These are phyloP conservation scores for Felis catus DNA, from an alignment of 2,113 vertebrate genomes.

Conservation along the genomic window F.catus_Fca126_mat1.0 CM031420.1:65789501-65790000, in stretches of 20 bases:
- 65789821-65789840: constrained; percentile 17
- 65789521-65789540: constrained; percentile 29
- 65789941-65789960: background rate
- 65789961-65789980: background rate
- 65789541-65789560: background rate
- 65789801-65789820: background rate
- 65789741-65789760: background rate
- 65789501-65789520: background rate
- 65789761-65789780: background rate
- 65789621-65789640: constrained; percentile 40
- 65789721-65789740: background rate
- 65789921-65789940: background rate
- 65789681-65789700: background rate
- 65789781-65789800: background rate
- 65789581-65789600: background rate
- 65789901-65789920: background rate
- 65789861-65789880: background rate
- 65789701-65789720: constrained; percentile 8
- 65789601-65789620: background rate
- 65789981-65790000: background rate
- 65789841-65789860: background rate
- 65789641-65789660: background rate
- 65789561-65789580: constrained; percentile 10
- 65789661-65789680: background rate
- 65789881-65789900: background rate